phyloP scores from a whole-genome alignment of 1,140 invertebrate species.

The Neelides sp. region DNA sequence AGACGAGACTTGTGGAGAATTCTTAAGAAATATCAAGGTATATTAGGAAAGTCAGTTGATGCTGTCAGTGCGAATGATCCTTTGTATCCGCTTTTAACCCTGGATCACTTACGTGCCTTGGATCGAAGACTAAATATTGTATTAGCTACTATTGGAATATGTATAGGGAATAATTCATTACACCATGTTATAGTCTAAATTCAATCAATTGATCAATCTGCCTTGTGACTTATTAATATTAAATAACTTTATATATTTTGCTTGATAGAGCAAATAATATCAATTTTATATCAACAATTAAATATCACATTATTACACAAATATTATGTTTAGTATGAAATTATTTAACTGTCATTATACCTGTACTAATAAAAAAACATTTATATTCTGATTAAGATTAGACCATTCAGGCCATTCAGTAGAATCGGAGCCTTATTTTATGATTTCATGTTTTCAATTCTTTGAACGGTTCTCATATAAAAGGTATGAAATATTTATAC shows the following conservation, averaged over 20 bases:
- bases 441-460: too few species aligned
- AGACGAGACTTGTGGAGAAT: constrained; percentile 53
- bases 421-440: too few species aligned
- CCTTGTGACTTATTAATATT: not conserved
- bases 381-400: too few species aligned
- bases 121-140: constrained; percentile 60
- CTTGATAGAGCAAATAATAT: not conserved
- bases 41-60: constrained; percentile 43
- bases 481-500: too few species aligned
- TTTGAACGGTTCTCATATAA: too few species aligned
- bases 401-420: too few species aligned
- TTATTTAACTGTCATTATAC: too few species aligned
- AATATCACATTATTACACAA: too few species aligned
- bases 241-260: not conserved
- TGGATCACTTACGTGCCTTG: constrained; percentile 63
- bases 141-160: constrained; percentile 59
- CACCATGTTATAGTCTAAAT: constrained; percentile 3
- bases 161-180: constrained; percentile 36
- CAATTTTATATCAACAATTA: too few species aligned
- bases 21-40: constrained; percentile 48
- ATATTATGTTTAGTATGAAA: too few species aligned
- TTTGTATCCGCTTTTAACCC: constrained; percentile 51
- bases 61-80: constrained; percentile 39
- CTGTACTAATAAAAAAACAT: too few species aligned
- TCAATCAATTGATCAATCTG: not conserved